phyloP scores from a whole-genome alignment of 2,797 vertebrate species.

The Semotilus atromaculatus region DNA sequence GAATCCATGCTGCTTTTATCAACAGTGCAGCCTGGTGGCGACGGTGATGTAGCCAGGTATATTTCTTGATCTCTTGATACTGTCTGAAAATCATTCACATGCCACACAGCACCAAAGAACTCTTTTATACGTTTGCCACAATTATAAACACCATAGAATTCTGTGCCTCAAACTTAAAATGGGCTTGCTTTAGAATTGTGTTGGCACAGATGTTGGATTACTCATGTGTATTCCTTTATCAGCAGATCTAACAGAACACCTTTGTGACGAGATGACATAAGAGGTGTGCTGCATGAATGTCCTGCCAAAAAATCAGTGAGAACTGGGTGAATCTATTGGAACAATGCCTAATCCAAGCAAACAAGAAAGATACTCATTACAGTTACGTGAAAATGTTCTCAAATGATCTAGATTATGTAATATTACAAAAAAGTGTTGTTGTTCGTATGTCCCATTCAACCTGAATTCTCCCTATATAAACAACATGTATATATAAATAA shows the following conservation, averaged over 20 bases:
- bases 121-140: neutral
- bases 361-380: neutral
- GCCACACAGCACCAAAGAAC: neutral
- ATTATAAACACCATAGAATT: neutral
- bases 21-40: neutral
- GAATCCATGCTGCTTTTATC: neutral
- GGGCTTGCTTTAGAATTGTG: neutral
- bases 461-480: neutral
- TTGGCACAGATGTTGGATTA: neutral
- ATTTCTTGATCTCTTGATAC: neutral
- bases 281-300: neutral
- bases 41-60: neutral
- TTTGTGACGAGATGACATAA: neutral
- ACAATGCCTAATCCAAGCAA: neutral
- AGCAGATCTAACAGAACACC: neutral
- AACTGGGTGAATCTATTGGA: neutral
- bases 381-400: neutral
- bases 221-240: neutral
- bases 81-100: neutral
- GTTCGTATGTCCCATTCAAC: neutral
- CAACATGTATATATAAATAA: neutral
- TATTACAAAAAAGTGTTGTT: neutral
- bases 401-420: neutral
- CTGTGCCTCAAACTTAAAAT: neutral
- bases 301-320: neutral